Evolutionary conservation across 2,888 invertebrate genomes (phyloP).

Genomic region (Allygus modestus): DNA sequence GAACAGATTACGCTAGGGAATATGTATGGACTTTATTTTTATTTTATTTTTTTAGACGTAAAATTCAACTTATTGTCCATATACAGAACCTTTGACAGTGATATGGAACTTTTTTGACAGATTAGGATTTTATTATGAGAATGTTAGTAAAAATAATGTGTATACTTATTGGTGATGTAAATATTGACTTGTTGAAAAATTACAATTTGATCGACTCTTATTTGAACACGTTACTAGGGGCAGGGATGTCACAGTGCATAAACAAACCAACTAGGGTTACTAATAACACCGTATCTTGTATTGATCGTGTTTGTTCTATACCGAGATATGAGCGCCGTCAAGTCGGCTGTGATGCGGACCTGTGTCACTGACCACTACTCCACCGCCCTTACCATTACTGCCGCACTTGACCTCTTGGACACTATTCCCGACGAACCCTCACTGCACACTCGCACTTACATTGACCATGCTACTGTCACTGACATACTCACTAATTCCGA

Average conservation of each 20-base stretch:
- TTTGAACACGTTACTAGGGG: neutral
- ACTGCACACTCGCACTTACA: neutral
- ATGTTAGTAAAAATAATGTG: neutral
- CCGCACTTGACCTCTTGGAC: neutral
- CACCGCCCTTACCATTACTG: neutral
- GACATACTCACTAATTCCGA: neutral
- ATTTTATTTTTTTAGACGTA: constrained; percentile 11
- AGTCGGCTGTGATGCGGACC: neutral
- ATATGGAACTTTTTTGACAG: neutral
- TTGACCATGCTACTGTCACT: neutral
- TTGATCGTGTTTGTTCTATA: neutral
- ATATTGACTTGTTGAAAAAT: neutral
- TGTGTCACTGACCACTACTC: neutral
- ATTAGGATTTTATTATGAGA: neutral
- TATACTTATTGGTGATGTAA: constrained; percentile 7
- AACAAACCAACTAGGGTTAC: constrained; percentile 23
- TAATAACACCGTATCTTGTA: neutral
- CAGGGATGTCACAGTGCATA: constrained; percentile 11
- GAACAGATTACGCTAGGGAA: constrained; percentile 35
- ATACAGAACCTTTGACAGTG: constrained; percentile 48
- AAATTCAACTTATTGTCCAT: constrained; percentile 7
- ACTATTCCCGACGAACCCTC: neutral
- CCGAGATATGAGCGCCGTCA: neutral
- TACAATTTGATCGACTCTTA: neutral
- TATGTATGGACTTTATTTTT: constrained; percentile 12